Conservation (phyloP, 2,888 invertebrate genomes). For the Eudasyphora cyanicolor region DNA sequence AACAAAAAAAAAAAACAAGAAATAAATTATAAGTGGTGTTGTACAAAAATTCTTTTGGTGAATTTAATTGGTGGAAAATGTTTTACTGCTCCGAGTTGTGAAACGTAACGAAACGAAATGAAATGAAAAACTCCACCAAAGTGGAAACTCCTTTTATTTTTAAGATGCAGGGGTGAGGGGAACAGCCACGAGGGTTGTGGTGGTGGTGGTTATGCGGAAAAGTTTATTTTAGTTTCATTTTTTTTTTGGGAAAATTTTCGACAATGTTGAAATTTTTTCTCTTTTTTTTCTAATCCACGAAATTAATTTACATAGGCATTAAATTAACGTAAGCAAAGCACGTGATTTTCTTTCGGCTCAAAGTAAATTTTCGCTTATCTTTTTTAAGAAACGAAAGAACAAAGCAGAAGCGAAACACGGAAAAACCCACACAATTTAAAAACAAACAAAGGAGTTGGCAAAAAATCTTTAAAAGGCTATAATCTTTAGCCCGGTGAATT, state of each 20-base stretch:
- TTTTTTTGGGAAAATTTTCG: not conserved
- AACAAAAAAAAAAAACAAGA: not conserved
- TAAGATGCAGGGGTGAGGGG: too few relatives aligned
- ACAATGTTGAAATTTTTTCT: not conserved
- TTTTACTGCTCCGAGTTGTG: too few relatives aligned
- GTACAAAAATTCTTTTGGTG: too few relatives aligned
- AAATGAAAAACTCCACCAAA: not conserved
- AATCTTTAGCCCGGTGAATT: too few relatives aligned
- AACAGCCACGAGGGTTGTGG: too few relatives aligned
- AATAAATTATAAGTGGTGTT: too few relatives aligned
- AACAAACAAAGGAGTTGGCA: too few relatives aligned
- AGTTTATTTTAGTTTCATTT: not conserved
- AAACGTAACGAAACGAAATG: too few relatives aligned
- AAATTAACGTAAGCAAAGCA: constrained; percentile 12
- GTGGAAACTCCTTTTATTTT: not conserved
- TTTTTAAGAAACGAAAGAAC: too few relatives aligned
- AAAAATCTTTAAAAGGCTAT: too few relatives aligned
- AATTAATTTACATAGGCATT: not conserved
- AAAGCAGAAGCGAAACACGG: not conserved
- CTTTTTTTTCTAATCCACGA: not conserved
- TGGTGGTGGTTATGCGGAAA: not conserved
- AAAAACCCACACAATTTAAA: not conserved
- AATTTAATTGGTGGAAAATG: too few relatives aligned
- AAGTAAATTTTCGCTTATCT: too few relatives aligned
- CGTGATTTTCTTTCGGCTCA: constrained; percentile 8